phyloP scores from a whole-genome alignment of 2,113 vertebrate genomes.

The Pedionomus torquatus region DNA sequence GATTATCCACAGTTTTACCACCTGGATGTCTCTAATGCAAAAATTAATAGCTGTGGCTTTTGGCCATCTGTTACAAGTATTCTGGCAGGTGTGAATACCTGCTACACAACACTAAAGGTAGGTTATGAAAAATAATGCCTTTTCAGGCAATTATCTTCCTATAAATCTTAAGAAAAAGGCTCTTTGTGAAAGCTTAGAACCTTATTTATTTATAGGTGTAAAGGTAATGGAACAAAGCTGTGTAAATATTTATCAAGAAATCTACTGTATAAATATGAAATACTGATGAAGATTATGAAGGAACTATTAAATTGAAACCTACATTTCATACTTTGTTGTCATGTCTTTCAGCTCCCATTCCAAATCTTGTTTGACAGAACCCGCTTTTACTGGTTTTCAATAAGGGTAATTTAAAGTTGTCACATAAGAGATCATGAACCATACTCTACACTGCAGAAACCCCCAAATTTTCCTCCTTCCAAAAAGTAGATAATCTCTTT shows the following conservation, averaged over 20 bases:
- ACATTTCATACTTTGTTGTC: background rate
- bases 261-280: background rate
- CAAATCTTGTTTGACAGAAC: background rate
- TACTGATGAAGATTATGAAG: background rate
- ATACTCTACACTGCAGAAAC: background rate
- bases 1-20: conserved; percentile 48
- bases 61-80: conserved; percentile 65
- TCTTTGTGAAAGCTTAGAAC: background rate
- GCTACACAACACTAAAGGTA: background rate
- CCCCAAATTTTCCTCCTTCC: background rate
- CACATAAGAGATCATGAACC: background rate
- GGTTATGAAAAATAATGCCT: background rate
- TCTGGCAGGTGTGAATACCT: background rate
- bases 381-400: background rate
- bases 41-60: conserved; percentile 60
- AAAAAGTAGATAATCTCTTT: background rate
- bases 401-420: background rate
- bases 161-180: background rate
- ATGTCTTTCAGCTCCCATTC: background rate
- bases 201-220: accelerated
- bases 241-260: background rate
- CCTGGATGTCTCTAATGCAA: conserved; percentile 26
- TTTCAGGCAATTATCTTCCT: background rate
- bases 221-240: background rate
- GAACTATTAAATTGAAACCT: background rate